Percentiles rank a stretch among this genome's conserved stretches.
Conservation (phyloP, 2,113 vertebrate genomes). For the Siphamia tubifer region DNA sequence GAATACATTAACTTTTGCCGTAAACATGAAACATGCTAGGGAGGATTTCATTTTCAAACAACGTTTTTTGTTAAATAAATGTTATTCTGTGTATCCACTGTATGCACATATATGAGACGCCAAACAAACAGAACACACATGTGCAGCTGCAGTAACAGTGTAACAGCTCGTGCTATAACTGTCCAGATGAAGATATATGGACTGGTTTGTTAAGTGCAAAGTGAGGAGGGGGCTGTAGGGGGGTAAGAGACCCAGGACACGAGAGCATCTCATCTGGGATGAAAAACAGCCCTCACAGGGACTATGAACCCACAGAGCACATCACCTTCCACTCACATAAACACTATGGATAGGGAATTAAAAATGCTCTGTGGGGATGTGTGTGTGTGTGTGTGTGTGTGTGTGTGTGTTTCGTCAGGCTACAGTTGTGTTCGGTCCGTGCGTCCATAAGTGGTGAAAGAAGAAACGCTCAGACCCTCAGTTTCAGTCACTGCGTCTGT, state of each 20-base stretch:
- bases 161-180: slow-evolving; percentile 25
- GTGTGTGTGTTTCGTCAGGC: slow-evolving; percentile 43
- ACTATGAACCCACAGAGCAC: slow-evolving; percentile 14
- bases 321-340: slow-evolving; percentile 36
- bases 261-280: slow-evolving; percentile 49
- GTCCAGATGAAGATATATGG: slow-evolving; percentile 43
- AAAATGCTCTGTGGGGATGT: not conserved
- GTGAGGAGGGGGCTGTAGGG: slow-evolving; percentile 20
- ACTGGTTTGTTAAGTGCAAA: slow-evolving; percentile 16
- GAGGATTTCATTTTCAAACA: not conserved
- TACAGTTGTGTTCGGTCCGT: slow-evolving; percentile 12
- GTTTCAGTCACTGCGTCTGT: slow-evolving; percentile 42
- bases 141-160: not conserved
- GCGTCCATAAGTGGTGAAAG: slow-evolving; percentile 45
- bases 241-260: slow-evolving; percentile 1
- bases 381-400: slow-evolving; percentile 36
- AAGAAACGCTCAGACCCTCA: slow-evolving; percentile 29
- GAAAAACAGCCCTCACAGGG: slow-evolving; percentile 37
- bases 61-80: not conserved
- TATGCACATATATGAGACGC: not conserved
- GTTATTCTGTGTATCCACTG: not conserved
- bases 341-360: slow-evolving; percentile 10
- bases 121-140: not conserved
- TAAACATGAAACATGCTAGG: not conserved
- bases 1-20: slow-evolving; percentile 1